Conservation (phyloP, 2,888 invertebrate species). For the Dynastes maya region DNA sequence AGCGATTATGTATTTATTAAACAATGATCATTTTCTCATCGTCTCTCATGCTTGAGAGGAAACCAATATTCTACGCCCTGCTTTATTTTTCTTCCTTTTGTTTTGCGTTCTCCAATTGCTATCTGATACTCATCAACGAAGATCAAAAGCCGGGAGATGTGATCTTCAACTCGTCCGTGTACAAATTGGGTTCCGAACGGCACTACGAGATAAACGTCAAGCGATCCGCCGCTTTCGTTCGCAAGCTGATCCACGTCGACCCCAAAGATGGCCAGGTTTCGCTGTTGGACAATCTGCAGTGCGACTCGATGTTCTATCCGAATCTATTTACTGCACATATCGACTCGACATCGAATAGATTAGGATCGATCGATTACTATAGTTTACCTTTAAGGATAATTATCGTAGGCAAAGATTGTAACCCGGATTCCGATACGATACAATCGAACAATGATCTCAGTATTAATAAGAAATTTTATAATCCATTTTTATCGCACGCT, state of each 20-base stretch:
- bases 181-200: constrained; percentile 84
- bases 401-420: constrained; percentile 74
- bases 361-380: constrained; percentile 87
- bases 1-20: constrained; percentile 52
- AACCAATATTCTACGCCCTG: constrained; percentile 49
- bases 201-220: constrained; percentile 86
- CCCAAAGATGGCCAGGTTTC: constrained; percentile 82
- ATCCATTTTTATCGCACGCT: constrained; percentile 67
- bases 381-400: constrained; percentile 85
- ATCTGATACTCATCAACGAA: constrained; percentile 67
- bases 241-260: constrained; percentile 84
- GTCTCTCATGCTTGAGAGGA: constrained; percentile 59
- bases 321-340: constrained; percentile 90
- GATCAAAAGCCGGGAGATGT: constrained; percentile 76
- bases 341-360: constrained; percentile 86
- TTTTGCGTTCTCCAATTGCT: constrained; percentile 57
- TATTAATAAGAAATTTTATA: constrained; percentile 48
- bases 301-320: constrained; percentile 88
- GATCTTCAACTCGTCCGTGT: constrained; percentile 86
- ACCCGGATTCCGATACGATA: constrained; percentile 24
- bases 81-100: constrained; percentile 52
- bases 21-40: constrained; percentile 57
- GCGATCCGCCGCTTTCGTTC: constrained; percentile 87
- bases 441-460: constrained; percentile 41
- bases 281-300: constrained; percentile 81